Conservation (phyloP, 2,797 vertebrate genomes). For the Pelochelys cantorii region DNA sequence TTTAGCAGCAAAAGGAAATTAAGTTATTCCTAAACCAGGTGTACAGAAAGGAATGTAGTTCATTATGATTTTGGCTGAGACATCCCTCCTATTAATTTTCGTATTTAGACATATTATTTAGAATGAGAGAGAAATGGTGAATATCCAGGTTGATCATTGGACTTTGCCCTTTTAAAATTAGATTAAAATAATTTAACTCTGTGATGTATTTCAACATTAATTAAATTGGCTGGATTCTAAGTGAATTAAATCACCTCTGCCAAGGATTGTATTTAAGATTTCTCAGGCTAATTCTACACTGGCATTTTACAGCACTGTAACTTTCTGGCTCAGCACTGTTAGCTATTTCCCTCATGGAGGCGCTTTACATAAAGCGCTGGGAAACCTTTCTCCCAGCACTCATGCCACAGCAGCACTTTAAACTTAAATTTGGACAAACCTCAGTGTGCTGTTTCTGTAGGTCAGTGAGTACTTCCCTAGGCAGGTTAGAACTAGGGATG, state of each 20-base stretch:
- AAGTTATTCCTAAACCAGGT: background rate
- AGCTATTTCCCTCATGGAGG: too few species aligned
- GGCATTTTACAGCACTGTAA: too few species aligned
- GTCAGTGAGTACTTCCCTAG: background rate
- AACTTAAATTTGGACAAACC: background rate
- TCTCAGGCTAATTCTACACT: too few species aligned
- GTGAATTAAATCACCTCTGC: background rate
- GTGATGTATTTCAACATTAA: background rate
- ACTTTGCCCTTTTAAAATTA: background rate
- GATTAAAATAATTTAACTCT: background rate
- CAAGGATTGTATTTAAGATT: background rate
- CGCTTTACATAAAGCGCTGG: too few species aligned
- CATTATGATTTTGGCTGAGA: background rate
- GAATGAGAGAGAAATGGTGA: background rate
- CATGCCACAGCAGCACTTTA: too few species aligned
- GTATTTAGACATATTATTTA: background rate
- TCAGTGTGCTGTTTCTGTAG: background rate
- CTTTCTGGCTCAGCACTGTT: too few species aligned
- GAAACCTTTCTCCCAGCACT: too few species aligned
- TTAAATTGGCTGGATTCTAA: background rate
- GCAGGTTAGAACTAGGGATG: background rate
- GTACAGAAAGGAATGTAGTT: background rate
- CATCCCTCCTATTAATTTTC: background rate
- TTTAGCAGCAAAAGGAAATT: background rate
- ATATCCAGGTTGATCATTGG: background rate